Base-by-base conservation (phyloP, 2,113 vertebrate genomes). In the Bettongia penicillata region DNA sequence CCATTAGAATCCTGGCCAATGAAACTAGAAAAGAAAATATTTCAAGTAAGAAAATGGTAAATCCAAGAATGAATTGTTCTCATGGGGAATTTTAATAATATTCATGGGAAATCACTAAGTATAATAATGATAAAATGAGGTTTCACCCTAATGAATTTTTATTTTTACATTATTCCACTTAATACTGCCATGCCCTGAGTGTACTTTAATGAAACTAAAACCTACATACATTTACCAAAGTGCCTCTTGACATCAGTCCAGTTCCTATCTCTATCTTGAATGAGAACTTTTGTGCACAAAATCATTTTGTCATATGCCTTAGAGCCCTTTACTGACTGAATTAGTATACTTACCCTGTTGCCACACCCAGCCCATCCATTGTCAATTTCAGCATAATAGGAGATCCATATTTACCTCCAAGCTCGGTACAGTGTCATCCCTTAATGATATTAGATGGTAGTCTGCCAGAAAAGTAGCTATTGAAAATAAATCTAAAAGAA, bases 11-110 rank as follows among this genome's bases (percentile, higher is more conserved):
- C 90, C 11, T 91, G 26, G 53, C 31, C 53, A 49, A 89, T 47
- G 84, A 94, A 95, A 24, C 48, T 91, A n/a, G 16, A 90, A 95
- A 94, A 95, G 31, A 94, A 94, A 96, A 84, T 28, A 93, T 93
- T 96, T 97, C 9, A 96, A 91, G n/a, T 43, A 49, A 96, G 90
- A 51, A 91, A 94, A 91, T 14, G 48, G 53, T 61, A 94, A 91
- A 93, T 94, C 12, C 22, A 14, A 48, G 50, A 91, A 90, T 26
- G 48, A 25, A 23, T 11, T 53, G 2, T 47, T 3, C 50, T 47
- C 96, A 1, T 77, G 28, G 25, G 0, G 5, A 24, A 12, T 92
- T 53, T 94, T 96, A 57, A 96, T 91, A 93, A 61, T 26, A 93
- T 57, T 95, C 28, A 31, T 0, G 89, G 12, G 24, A 43, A 96